Evolutionary conservation across 2,113 vertebrate species (phyloP).

Genomic region (Psilopogon haemacephalus): DNA sequence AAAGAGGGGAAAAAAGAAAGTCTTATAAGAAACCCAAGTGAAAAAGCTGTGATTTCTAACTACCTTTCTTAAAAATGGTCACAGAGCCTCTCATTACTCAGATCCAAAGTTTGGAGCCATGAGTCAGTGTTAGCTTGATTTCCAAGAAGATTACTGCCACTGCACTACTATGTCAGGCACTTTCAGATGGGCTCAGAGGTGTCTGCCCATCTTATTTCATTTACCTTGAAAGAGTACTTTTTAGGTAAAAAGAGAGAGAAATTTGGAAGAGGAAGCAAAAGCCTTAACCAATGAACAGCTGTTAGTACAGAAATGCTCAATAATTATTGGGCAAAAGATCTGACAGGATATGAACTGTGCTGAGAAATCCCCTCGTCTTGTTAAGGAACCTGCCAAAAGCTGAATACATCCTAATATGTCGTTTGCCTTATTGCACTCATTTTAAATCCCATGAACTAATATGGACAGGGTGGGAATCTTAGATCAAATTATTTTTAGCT

Average conservation of each 20-base stretch:
- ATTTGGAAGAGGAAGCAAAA: not conserved
- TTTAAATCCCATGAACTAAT: not conserved
- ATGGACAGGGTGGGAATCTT: fast-evolving
- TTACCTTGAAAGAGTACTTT: not conserved
- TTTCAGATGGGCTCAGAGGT: not conserved
- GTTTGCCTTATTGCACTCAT: not conserved
- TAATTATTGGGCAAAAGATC: not conserved
- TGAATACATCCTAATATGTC: not conserved
- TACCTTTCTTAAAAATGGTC: not conserved
- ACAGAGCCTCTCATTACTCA: not conserved
- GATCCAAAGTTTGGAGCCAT: not conserved
- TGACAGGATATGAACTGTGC: slow-evolving; percentile 14
- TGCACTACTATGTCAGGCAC: not conserved
- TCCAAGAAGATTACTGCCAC: not conserved
- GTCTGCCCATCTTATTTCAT: not conserved
- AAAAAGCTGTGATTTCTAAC: not conserved
- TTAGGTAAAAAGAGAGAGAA: not conserved
- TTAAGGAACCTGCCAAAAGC: slow-evolving; percentile 11
- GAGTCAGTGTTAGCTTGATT: not conserved
- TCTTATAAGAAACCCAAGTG: not conserved
- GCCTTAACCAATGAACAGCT: not conserved
- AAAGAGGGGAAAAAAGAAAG: not conserved
- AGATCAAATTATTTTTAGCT: not conserved
- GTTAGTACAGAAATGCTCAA: not conserved
- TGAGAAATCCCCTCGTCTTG: not conserved